Base-by-base conservation (phyloP, 92 coral and sea anemone species). In the Palythoa caribaeorum region DNA sequence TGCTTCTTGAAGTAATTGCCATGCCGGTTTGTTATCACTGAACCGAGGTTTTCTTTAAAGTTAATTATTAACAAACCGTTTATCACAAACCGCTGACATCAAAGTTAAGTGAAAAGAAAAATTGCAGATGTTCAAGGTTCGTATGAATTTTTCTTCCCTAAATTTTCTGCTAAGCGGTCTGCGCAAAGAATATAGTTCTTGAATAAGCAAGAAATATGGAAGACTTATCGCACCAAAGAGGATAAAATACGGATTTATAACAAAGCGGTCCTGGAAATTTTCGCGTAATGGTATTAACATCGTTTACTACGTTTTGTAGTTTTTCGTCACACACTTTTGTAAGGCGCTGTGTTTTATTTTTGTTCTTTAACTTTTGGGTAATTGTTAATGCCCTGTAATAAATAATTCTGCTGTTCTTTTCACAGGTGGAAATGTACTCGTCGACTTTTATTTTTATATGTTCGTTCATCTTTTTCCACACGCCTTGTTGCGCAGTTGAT, bases 21-120 rank as follows among this genome's bases (percentile, higher is more conserved):
- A 62, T 17, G 1, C 16, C 16, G 9, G 9, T 1, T 16, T 20
- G 71, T 16, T 44, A 3, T 44, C 50, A 44, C 50, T 44, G 50
- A 44, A 44, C 6, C 28, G 65, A 52, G 80, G 59, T 76, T 10
- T n/a, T 73, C 14, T 40, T 5, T 13, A 40, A 19, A 65, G 86
- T 81, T 81, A 81, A 81, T 81, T 44, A 65, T 81, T 81, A 63
- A 81, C 66, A 16, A 50, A 12, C 62, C 15, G 62, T 81, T 47
- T 47, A 51, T 19, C 86, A 81, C 86, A 81, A 44, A 65, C 86
- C 86, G 86, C 86, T 81, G 86, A 81, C 86, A 81, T 47, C 60
- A 81, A 81, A 47, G n/a, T n/a, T 44, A 59, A 66, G 62, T 3
- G 62, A 63, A 63, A 20, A 20, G 57, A n/a, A 38, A 38, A 20